A percentile compares a stretch with the other conserved stretches of the same genome.
Evolutionary conservation across 2,113 vertebrate genomes (phyloP).

Genomic region (Phalacrocorax pelagicus): DNA sequence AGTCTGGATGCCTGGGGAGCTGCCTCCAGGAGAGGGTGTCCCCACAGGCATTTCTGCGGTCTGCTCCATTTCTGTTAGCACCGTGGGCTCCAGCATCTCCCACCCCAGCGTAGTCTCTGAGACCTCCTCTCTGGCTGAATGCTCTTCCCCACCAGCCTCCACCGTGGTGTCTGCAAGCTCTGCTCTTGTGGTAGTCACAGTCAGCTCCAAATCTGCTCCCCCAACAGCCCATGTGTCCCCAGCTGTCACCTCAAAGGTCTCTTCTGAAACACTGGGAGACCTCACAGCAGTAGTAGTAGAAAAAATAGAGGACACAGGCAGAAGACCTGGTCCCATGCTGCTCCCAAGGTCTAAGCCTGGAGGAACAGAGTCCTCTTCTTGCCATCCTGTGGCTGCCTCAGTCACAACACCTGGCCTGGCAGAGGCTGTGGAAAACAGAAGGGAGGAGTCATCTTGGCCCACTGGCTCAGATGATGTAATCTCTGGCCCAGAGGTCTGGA

Average conservation of each 20-base stretch:
- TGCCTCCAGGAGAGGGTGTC: neutral
- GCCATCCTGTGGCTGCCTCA: neutral
- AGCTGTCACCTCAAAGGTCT: neutral
- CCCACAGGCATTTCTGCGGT: neutral
- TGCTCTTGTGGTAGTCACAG: neutral
- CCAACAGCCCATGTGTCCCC: neutral
- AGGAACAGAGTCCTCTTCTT: conserved; percentile 58
- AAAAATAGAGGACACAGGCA: conserved; percentile 37
- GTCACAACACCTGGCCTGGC: neutral
- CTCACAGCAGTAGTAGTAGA: conserved; percentile 12
- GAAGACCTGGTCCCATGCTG: conserved; percentile 67
- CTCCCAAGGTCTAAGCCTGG: conserved; percentile 70
- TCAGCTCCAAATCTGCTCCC: neutral
- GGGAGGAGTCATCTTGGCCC: conserved; percentile 28
- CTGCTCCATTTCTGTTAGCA: neutral
- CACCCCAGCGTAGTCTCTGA: neutral
- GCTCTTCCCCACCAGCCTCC: conserved; percentile 8
- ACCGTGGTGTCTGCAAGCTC: neutral
- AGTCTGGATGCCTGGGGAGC: neutral
- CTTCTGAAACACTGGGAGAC: conserved; percentile 15
- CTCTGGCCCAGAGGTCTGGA: neutral
- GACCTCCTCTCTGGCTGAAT: neutral
- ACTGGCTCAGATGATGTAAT: neutral
- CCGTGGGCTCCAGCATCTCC: neutral
- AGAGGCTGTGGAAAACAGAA: conserved; percentile 7